Evolutionary conservation across 92 coral and sea anemone genomes (phyloP), one percentile per base, ranked within the genome.

Genomic region (Muricea muricata): DNA sequence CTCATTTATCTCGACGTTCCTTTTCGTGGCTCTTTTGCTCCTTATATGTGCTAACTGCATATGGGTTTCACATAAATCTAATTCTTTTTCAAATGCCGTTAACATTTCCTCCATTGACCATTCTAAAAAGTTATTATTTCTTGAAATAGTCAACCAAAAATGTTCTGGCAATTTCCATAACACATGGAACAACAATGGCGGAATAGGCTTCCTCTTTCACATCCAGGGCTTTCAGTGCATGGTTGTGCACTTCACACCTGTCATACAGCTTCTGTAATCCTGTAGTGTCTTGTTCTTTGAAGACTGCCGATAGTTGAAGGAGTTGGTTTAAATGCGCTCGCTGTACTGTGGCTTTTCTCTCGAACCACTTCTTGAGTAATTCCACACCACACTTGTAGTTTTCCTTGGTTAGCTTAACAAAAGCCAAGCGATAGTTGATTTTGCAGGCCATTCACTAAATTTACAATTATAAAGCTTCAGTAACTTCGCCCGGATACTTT

Each of bases 141-240:
- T 63, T 17, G 85, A 83, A 32, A 88, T 88, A 1, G 88, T 84
- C 40, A 84, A 28, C 25, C 88, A 79, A 3, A 88, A 34, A 3
- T 29, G 1, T 7, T 88, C 73, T 25, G 82, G 91, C 20, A 88
- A 15, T 40, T 33, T 88, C 80, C 61, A 88, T 15, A 2, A 83
- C 1, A 0, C 58, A 4, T 11, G 88, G 91, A 0, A 88, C 82
- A 18, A 84, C 88, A 23, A 88, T 77, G n/a, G 77, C 84, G 13
- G 88, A 58, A 63, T 88, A 77, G 13, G 82, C 40, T 17, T 24
- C 32, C 12, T 88, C 77, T 61, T 82, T 79, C 42, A 88, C 91
- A 2, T 47, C 85, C 26, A 83, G 78, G 10, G 85, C 88, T 55
- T 71, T 39, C 25, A 88, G 25, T 35, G 80, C 88, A 21, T 85